Conservation (phyloP, 2,888 invertebrate species). For the Phania funesta region DNA sequence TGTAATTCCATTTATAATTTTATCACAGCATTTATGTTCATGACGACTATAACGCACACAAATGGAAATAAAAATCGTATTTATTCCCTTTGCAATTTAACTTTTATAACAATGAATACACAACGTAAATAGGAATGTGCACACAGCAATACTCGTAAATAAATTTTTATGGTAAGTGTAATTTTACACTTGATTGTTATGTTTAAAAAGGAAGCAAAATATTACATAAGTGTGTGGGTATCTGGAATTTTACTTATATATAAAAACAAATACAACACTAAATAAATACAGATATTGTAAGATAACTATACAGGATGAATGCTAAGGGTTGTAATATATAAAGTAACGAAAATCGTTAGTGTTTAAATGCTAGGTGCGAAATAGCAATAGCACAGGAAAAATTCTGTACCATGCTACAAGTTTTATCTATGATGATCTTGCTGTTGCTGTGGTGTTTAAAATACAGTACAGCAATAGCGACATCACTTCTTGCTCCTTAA, state of each 20-base stretch:
- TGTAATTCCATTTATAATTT: neutral
- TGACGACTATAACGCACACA: neutral
- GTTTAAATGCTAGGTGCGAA: too few relatives aligned
- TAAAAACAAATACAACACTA: neutral
- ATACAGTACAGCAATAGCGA: too few relatives aligned
- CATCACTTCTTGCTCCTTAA: too few relatives aligned
- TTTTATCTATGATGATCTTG: too few relatives aligned
- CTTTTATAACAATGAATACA: constrained; percentile 16
- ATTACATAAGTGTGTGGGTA: constrained; percentile 14
- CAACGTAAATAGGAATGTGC: neutral
- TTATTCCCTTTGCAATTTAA: constrained; percentile 6
- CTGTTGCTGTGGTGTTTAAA: too few relatives aligned
- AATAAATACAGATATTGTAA: constrained; percentile 9
- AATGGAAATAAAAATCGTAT: constrained; percentile 7
- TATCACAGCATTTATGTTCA: neutral
- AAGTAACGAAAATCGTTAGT: too few relatives aligned
- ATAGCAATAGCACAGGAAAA: too few relatives aligned
- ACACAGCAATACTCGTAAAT: constrained; percentile 16
- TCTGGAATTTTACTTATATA: neutral
- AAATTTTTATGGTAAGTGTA: constrained; percentile 49
- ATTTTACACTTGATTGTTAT: constrained; percentile 44
- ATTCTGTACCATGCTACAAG: too few relatives aligned
- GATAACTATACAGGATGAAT: neutral
- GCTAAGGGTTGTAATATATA: neutral
- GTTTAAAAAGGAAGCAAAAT: neutral